phyloP scores from a whole-genome alignment of 2,113 vertebrate genomes.

The Aleadryas rufinucha region DNA sequence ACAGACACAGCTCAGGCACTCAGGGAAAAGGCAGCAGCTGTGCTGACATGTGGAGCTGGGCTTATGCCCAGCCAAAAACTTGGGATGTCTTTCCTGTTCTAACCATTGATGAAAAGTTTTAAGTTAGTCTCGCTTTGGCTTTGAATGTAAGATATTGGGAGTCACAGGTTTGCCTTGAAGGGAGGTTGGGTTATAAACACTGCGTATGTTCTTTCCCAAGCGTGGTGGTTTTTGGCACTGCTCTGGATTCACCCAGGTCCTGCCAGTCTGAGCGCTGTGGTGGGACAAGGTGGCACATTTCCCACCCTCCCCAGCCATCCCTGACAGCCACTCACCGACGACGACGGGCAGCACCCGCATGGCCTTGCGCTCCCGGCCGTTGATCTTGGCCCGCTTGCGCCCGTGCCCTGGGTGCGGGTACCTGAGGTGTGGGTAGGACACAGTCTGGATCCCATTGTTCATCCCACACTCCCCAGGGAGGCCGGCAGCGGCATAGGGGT shows the following conservation, averaged over 20 bases:
- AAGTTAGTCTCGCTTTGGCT: background rate
- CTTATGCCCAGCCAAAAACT: background rate
- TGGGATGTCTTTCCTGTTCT: background rate
- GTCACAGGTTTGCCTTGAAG: background rate
- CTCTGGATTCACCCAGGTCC: background rate
- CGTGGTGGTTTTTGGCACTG: background rate
- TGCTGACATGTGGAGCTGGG: background rate
- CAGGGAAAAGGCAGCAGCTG: background rate
- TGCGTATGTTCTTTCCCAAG: fast-evolving
- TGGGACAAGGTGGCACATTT: background rate
- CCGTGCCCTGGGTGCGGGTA: slow-evolving; percentile 26
- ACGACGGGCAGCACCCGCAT: slow-evolving; percentile 92
- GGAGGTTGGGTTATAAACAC: background rate
- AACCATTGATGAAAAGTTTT: background rate
- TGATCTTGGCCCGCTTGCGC: slow-evolving; percentile 82
- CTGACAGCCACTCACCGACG: slow-evolving; percentile 79
- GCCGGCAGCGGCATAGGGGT: slow-evolving; percentile 40
- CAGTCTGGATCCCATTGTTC: slow-evolving; percentile 69
- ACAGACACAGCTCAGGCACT: background rate
- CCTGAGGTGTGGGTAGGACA: slow-evolving; percentile 73
- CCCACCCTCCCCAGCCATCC: background rate
- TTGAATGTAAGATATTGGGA: background rate
- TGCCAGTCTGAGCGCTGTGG: background rate
- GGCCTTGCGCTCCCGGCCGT: slow-evolving; percentile 87
- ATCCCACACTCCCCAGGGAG: slow-evolving; percentile 71